Percentiles rank a stretch among this genome's conserved stretches.
Evolutionary conservation across 2,888 invertebrate species (phyloP).

Genomic region (Polia nebulosa): DNA sequence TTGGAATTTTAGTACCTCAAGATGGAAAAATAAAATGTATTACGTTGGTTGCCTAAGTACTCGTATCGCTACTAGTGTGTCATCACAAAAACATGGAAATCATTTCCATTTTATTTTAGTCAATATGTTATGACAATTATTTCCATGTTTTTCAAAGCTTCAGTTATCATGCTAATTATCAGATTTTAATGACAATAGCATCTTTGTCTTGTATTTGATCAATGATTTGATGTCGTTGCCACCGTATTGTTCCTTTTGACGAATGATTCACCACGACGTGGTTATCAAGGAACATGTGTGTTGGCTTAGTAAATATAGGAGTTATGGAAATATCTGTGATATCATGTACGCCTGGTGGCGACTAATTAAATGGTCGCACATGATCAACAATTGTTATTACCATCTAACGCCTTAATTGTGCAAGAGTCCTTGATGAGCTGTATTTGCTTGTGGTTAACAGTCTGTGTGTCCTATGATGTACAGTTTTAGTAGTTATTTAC

Average conservation of each 20-base stretch:
- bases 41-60: not conserved
- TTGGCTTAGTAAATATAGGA: constrained; percentile 52
- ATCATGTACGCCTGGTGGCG: constrained; percentile 63
- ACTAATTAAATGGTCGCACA: constrained; percentile 59
- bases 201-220: constrained; percentile 51
- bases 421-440: constrained; percentile 25
- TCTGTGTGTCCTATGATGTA: not conserved
- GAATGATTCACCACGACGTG: constrained; percentile 54
- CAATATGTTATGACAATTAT: constrained; percentile 31
- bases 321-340: constrained; percentile 65
- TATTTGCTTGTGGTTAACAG: constrained; percentile 3
- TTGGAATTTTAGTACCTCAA: constrained; percentile 13
- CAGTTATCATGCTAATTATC: constrained; percentile 57
- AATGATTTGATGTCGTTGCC: constrained; percentile 46
- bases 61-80: not conserved
- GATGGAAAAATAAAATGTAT: not conserved
- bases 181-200: constrained; percentile 53
- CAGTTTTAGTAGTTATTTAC: no score
- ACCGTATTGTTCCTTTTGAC: constrained; percentile 46
- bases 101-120: not conserved
- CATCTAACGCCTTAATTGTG: constrained; percentile 33
- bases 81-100: not conserved
- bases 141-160: constrained; percentile 51
- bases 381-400: constrained; percentile 43
- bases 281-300: constrained; percentile 49